A percentile compares a stretch with the other conserved stretches of the same genome.
These are phyloP conservation scores for Opisthocomus hoazin DNA, from an alignment of 2,113 vertebrate species.

Conservation along the genomic window DNA sequence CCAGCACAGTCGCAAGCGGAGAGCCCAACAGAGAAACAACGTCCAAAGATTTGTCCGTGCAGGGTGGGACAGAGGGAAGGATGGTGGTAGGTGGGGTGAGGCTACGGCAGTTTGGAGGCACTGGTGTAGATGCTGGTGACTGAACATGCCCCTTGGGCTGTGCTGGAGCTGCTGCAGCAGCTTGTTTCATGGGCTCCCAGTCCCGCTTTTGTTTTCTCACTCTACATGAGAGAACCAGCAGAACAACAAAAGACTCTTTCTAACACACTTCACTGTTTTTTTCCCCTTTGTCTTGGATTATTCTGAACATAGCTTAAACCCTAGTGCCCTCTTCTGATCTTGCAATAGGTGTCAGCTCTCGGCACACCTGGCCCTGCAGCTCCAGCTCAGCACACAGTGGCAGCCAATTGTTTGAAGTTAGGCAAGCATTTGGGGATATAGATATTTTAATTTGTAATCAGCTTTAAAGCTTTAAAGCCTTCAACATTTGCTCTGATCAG, in stretches of 20 bases:
- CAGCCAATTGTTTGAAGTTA: background rate
- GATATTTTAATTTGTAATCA: slow-evolving; percentile 31
- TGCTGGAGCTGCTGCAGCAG: background rate
- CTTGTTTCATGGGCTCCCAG: background rate
- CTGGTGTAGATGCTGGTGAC: background rate
- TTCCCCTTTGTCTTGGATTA: background rate
- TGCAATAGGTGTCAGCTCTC: background rate
- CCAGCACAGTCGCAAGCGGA: background rate
- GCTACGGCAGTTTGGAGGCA: background rate
- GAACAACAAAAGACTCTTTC: background rate
- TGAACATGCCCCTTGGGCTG: background rate
- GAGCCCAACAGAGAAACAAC: background rate
- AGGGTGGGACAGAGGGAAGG: background rate
- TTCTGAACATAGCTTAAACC: background rate
- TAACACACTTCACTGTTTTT: background rate
- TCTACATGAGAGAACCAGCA: background rate
- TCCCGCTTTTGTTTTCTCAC: background rate
- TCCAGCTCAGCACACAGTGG: background rate
- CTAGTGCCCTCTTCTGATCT: slow-evolving; percentile 53
- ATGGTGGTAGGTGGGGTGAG: background rate
- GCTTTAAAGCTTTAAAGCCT: slow-evolving; percentile 1
- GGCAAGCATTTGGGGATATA: background rate
- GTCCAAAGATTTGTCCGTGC: fast-evolving
- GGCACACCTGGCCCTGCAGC: background rate
- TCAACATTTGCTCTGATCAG: slow-evolving; percentile 16